These are phyloP conservation scores for Karalla daura DNA, from an alignment of 2,797 vertebrate species.

Conservation along the genomic window DNA sequence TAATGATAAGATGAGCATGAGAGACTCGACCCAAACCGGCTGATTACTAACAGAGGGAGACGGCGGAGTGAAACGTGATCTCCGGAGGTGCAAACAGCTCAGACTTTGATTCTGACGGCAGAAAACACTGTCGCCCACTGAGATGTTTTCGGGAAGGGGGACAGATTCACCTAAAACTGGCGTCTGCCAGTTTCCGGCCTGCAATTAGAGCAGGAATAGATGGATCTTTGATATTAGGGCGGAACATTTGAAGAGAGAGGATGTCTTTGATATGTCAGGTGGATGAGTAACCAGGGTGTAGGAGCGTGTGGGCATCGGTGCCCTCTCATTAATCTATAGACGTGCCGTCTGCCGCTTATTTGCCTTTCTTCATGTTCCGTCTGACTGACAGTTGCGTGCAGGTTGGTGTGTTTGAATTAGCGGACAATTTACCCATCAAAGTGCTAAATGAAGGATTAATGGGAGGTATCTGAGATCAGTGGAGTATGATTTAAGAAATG, in stretches of 20 bases:
- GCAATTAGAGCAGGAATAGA: slow-evolving; percentile 37
- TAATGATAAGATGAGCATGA: slow-evolving; percentile 49
- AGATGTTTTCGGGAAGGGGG: slow-evolving; percentile 47
- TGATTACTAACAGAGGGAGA: slow-evolving; percentile 50
- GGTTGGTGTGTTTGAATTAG: slow-evolving; percentile 54
- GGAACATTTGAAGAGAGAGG: slow-evolving; percentile 21
- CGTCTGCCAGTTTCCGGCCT: slow-evolving; percentile 16
- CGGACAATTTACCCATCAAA: slow-evolving; percentile 59
- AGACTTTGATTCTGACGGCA: slow-evolving; percentile 55
- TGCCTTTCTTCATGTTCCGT: slow-evolving; percentile 14
- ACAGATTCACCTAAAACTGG: slow-evolving; percentile 17
- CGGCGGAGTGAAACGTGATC: slow-evolving; percentile 54
- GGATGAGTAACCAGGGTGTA: slow-evolving; percentile 48
- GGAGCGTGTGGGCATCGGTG: slow-evolving; percentile 19
- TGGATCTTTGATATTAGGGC: slow-evolving; percentile 53
- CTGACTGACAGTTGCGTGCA: slow-evolving; percentile 49
- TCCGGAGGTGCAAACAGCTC: slow-evolving; percentile 13
- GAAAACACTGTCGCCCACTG: slow-evolving; percentile 33
- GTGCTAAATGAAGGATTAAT: slow-evolving; percentile 58
- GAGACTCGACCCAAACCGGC: slow-evolving; percentile 25
- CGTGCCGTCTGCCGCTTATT: slow-evolving; percentile 39
- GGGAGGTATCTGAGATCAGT: slow-evolving; percentile 57
- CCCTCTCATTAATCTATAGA: slow-evolving; percentile 73
- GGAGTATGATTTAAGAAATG: slow-evolving; percentile 15
- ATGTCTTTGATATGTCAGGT: slow-evolving; percentile 58